Base-by-base conservation (phyloP, 2,888 invertebrate genomes). In the Willowsia nigromaculata region DNA sequence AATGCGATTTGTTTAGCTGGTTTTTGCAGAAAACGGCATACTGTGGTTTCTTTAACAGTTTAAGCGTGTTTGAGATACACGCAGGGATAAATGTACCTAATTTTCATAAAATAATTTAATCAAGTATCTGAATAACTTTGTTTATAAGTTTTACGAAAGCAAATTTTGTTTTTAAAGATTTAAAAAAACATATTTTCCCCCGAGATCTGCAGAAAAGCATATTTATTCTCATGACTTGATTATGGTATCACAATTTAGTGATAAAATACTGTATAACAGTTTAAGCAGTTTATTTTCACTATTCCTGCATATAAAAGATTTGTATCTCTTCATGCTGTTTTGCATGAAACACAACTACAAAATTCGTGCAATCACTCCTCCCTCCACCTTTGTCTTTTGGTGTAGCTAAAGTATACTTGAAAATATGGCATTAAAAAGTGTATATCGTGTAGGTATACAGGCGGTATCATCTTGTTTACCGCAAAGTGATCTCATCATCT, bases 401-500 rank as follows among this genome's bases (percentile, higher is more conserved):
- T 37, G 25, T 62, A 18, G 13, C 3, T n/a, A 13, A 37, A 53
- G 47, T 15, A 0, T 27, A 11, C 9, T 76, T 18, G 18, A 50
- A 18, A 7, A 13, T 47, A 37, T 37, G 37, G 37, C 43, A 43
- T 50, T n/a, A 7, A 40, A 40, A 40, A 9, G 40, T 40, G 76
- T 50, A 40, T 9, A n/a, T n/a, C n/a, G 2, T n/a, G 22, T 50
- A 11, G 33, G 9, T 82, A 27, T 15, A n/a, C n/a, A 7, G 6
- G 25, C 33, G 18, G 56, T 7, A 59, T 81, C 33, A 43, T 83
- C 50, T 83, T 84, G 33, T 53, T 82, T 84, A 85, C 85, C 85
- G 59, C 85, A 85, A 76, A 85, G 22, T 43, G 85, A 85, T 85
- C 74, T 85, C 62, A 65, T 82, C 84, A 76, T 84, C 27, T 59